phyloP scores from a whole-genome alignment of 2,888 invertebrate genomes.

The Lepidochrysops patricia region DNA sequence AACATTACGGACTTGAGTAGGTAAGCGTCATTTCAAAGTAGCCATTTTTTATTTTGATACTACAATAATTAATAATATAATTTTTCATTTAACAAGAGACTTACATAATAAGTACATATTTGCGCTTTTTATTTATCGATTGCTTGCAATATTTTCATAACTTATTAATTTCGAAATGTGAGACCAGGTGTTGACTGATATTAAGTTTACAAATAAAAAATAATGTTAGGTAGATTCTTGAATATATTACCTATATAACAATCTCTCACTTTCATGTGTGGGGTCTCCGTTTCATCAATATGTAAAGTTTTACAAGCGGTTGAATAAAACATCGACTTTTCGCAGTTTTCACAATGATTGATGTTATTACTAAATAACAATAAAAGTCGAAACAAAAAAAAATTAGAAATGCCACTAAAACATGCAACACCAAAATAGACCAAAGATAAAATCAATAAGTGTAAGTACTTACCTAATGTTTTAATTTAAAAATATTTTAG shows the following conservation, averaged over 20 bases:
- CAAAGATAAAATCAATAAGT: not conserved
- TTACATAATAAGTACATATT: no score
- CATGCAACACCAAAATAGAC: not conserved
- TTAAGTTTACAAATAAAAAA: not conserved
- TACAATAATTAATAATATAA: no score
- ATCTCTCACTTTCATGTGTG: conserved; percentile 4
- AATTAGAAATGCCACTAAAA: not conserved
- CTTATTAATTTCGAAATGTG: no score
- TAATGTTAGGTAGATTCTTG: not conserved
- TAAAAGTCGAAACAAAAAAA: not conserved
- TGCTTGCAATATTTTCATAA: no score
- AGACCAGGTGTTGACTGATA: no score
- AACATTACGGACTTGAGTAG: not conserved
- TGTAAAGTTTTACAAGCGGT: conserved; percentile 4
- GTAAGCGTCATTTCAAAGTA: not conserved
- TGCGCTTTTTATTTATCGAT: no score
- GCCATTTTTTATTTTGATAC: not conserved
- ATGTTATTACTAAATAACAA: not conserved
- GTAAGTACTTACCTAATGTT: no score
- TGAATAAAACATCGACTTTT: conserved; percentile 7
- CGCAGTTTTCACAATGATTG: conserved; percentile 3
- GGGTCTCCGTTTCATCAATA: not conserved
- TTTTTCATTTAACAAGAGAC: no score
- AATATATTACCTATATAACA: not conserved
- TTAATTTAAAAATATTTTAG: not conserved